Base-by-base conservation (phyloP, 2,888 invertebrate species). In the Zygothrica quintamaculata region DNA sequence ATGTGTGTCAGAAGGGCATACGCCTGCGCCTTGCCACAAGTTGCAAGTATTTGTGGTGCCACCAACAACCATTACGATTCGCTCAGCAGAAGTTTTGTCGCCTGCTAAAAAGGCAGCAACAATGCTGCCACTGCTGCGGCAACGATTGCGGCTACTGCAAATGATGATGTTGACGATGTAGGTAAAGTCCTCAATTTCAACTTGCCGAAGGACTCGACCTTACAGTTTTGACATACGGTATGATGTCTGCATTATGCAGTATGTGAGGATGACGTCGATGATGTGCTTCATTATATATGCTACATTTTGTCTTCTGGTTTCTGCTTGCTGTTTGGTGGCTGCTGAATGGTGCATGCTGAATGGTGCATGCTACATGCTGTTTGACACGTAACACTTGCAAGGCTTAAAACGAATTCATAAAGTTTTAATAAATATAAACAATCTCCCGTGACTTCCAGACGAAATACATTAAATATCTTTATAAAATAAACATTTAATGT, bases 191-290 rank as follows among this genome's bases (percentile, higher is more conserved):
- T 82, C 72, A 82, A 72, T 72, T 79, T 60, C 67, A 78, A 72
- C 48, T 62, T 62, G 65, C 48, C 60, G 85, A 82, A 82, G 82
- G 82, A 84, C 82, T 84, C 77, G 84, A 86, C 81, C 81, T 81
- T 81, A 79, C 52, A 82, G 77, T 79, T 84, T 74, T 81, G 72
- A 69, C 84, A 78, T 69, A 68, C 71, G 53, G 52, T 72, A 71
- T 65, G 55, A 68, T 72, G 65, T 68, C 65, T 74, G 64, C 65
- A 71, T 50, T 56, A 44, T 44, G 25, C 55, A 18, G 9, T 46
- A 57, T 43, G 36, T 48, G 48, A 34, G 53, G 36, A 67, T 79
- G 86, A 86, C 82, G 86, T 86, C 75, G 71, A 84, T 85, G 67
- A 43, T 13, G 25, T 43, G 52, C 34, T 44, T 43, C 43, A 39